These are phyloP conservation scores for Taeniopygia guttata DNA, from an alignment of 2,797 vertebrate genomes.

Conservation along the genomic window DNA sequence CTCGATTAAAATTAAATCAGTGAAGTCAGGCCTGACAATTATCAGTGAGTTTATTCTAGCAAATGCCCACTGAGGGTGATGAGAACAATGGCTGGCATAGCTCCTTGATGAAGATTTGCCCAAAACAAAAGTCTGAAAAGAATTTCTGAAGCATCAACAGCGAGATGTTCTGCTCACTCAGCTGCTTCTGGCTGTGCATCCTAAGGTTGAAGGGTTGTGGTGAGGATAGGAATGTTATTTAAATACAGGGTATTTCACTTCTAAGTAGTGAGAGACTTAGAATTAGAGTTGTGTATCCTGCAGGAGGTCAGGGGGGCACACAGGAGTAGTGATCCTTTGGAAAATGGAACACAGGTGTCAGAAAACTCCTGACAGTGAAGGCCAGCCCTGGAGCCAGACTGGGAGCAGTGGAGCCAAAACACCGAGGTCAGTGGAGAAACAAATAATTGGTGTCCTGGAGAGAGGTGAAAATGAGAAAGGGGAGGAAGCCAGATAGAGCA, in stretches of 20 bases:
- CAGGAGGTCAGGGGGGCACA: constrained; percentile 23
- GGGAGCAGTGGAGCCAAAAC: constrained; percentile 53
- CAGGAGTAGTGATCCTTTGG: constrained; percentile 41
- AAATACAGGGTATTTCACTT: background rate
- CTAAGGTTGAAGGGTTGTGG: background rate
- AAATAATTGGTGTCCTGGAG: constrained; percentile 49
- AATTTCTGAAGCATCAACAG: background rate
- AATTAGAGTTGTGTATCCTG: background rate
- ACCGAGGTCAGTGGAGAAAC: constrained; percentile 51
- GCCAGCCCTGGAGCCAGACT: constrained; percentile 47
- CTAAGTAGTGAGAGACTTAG: constrained; percentile 7
- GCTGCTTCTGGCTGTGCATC: background rate
- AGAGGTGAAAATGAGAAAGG: constrained; percentile 37
- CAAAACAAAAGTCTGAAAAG: background rate
- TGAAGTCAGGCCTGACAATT: background rate
- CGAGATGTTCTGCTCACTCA: background rate
- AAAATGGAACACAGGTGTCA: constrained; percentile 70
- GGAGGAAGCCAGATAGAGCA: background rate
- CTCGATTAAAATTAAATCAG: background rate
- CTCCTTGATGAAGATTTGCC: background rate
- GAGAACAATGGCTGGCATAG: background rate
- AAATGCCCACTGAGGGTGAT: background rate
- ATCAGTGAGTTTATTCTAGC: background rate
- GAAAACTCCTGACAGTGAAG: constrained; percentile 58
- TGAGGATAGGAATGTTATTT: background rate